Percentiles rank a stretch among this genome's conserved stretches.
These are phyloP conservation scores for Erannis defoliaria DNA, from an alignment of 2,888 invertebrate genomes.

Conservation along the genomic window DNA sequence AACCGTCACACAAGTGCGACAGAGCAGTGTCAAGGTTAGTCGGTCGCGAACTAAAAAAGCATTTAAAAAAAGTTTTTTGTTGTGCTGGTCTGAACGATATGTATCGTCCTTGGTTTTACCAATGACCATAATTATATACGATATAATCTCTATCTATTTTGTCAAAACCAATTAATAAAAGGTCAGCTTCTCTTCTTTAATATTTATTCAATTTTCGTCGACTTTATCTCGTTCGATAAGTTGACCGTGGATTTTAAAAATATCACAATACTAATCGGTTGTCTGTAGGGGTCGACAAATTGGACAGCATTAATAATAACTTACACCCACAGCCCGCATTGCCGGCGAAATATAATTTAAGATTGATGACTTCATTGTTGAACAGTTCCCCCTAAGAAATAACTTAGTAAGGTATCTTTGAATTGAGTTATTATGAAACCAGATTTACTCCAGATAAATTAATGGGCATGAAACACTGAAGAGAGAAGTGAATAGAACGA, in stretches of 20 bases:
- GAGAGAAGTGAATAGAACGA: too few relatives aligned
- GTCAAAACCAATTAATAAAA: neutral
- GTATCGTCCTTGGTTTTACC: too few relatives aligned
- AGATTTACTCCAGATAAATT: too few relatives aligned
- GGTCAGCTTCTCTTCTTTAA: too few relatives aligned
- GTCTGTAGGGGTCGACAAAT: conserved; percentile 46
- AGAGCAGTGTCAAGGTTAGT: too few relatives aligned
- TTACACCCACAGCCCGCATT: conserved; percentile 50
- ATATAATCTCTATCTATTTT: too few relatives aligned
- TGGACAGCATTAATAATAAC: conserved; percentile 34
- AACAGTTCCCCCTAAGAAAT: conserved; percentile 18
- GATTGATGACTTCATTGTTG: conserved; percentile 40
- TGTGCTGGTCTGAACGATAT: too few relatives aligned
- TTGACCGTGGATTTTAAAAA: conserved; percentile 15
- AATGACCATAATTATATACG: too few relatives aligned
- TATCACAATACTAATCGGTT: conserved; percentile 31
- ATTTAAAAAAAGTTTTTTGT: too few relatives aligned
- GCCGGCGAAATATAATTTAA: conserved; percentile 23
- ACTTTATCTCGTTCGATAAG: neutral
- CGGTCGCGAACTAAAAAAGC: too few relatives aligned
- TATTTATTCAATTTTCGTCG: neutral
- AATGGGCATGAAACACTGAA: too few relatives aligned
- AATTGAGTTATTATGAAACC: neutral
- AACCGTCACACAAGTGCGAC: too few relatives aligned
- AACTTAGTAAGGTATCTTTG: neutral